Base-by-base conservation (phyloP, 2,113 vertebrate species). In the Sander vitreus region DNA sequence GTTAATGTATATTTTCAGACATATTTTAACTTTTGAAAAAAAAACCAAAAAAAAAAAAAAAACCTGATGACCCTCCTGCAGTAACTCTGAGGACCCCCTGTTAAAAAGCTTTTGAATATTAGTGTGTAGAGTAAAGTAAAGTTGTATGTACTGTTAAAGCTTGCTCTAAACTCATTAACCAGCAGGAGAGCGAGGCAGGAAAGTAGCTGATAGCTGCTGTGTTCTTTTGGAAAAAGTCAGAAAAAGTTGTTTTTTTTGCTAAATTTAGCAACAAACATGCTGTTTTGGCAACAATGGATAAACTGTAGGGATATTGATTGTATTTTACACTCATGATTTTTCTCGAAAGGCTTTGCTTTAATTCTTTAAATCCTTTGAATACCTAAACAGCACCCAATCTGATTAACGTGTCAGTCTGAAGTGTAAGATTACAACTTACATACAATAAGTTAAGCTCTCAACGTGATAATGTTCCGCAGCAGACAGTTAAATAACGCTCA, bases 341-440 rank as follows among this genome's bases (percentile, higher is more conserved):
- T 79, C 62, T n/a, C 21, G 62, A 66, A 14, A 71, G 48, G 23
- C 70, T 66, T 82, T 51, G 30, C 58, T 7, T n/a, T 54, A 48
- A 47, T 60, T 36, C 66, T 78, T 27, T 65, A 73, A 76, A 70
- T 60, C 47, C n/a, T 70, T 25, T 25, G 19, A 48, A 33, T 23
- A 73, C 9, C 47, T 18, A 59, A 14, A 68, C 27, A 71, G 18
- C 64, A 27, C 14, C 14, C 8, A 55, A 36, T 50, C 30, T 39
- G 36, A 80, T 70, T 30, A 19, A 63, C 5, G 5, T 1, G 11
- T 58, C 21, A 39, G 55, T 55, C 25, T 54, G 19, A 68, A 43
- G 21, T 25, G 47, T 36, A 48, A 69, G 3, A 74, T 65, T 36
- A 36, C 14, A 6, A 15, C 33, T 15, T 14, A 54, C 36, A 59